phyloP scores from a whole-genome alignment of 2,797 vertebrate species.

The Botia kubotai region DNA sequence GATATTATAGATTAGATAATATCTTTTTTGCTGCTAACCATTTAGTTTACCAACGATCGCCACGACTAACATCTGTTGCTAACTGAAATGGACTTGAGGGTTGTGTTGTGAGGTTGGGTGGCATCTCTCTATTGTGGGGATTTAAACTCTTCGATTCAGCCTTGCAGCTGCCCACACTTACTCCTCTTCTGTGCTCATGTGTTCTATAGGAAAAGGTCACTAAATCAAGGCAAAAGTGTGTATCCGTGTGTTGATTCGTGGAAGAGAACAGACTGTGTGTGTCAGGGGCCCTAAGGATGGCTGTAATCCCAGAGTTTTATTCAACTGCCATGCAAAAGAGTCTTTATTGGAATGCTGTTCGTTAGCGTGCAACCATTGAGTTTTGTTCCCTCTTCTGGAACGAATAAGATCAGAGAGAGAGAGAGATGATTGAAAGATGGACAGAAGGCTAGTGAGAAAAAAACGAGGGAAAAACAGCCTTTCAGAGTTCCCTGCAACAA shows the following conservation, averaged over 20 bases:
- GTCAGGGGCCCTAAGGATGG: conserved; percentile 46
- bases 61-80: conserved; percentile 51
- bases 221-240: conserved; percentile 43
- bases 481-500: conserved; percentile 36
- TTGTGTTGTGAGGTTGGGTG: conserved; percentile 47
- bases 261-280: conserved; percentile 47
- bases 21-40: conserved; percentile 26
- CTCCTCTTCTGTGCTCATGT: conserved; percentile 49
- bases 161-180: conserved; percentile 41
- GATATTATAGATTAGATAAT: not conserved
- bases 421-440: conserved; percentile 32
- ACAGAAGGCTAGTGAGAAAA: conserved; percentile 45
- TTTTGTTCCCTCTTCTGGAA: conserved; percentile 53
- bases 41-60: conserved; percentile 42
- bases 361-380: conserved; percentile 63
- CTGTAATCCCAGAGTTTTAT: conserved; percentile 68
- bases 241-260: conserved; percentile 29
- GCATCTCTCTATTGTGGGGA: conserved; percentile 40
- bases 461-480: conserved; percentile 30
- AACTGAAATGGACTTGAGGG: conserved; percentile 24
- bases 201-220: conserved; percentile 47
- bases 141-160: conserved; percentile 34
- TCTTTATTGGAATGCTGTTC: conserved; percentile 71
- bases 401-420: conserved; percentile 24
- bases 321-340: conserved; percentile 68